phyloP scores from a whole-genome alignment of 2,888 invertebrate genomes.

The Cephus rjabovi region DNA sequence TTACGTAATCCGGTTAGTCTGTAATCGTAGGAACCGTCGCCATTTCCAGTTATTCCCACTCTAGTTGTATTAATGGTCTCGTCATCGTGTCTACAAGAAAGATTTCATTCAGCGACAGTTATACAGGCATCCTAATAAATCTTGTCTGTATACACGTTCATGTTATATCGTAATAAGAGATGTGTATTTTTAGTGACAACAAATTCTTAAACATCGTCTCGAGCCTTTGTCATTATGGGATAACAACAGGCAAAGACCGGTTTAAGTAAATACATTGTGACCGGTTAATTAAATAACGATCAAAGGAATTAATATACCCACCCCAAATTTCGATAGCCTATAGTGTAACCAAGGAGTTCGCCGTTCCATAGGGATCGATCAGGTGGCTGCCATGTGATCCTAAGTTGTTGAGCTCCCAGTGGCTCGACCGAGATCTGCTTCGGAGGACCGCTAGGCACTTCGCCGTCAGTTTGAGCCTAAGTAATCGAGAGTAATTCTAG shows the following conservation, averaged over 20 bases:
- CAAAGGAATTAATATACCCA: constrained; percentile 22
- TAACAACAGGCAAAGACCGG: too few species aligned
- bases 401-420: constrained; percentile 77
- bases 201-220: not conserved
- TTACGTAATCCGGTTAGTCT: constrained; percentile 79
- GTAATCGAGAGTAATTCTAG: constrained; percentile 1
- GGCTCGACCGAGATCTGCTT: constrained; percentile 76
- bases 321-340: constrained; percentile 65
- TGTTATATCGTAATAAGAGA: too few species aligned
- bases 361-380: constrained; percentile 81
- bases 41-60: constrained; percentile 64
- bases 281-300: too few species aligned
- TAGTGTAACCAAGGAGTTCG: constrained; percentile 79
- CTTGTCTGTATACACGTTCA: too few species aligned
- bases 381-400: constrained; percentile 82
- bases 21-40: constrained; percentile 67
- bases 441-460: constrained; percentile 80
- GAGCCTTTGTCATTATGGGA: not conserved
- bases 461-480: constrained; percentile 69
- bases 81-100: constrained; percentile 41
- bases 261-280: constrained; percentile 4
- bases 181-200: too few species aligned
- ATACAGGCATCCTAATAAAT: too few species aligned
- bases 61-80: constrained; percentile 56
- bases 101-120: too few species aligned